Base-by-base conservation (phyloP, 2,113 vertebrate genomes). In the Oreocharis arfaki region DNA sequence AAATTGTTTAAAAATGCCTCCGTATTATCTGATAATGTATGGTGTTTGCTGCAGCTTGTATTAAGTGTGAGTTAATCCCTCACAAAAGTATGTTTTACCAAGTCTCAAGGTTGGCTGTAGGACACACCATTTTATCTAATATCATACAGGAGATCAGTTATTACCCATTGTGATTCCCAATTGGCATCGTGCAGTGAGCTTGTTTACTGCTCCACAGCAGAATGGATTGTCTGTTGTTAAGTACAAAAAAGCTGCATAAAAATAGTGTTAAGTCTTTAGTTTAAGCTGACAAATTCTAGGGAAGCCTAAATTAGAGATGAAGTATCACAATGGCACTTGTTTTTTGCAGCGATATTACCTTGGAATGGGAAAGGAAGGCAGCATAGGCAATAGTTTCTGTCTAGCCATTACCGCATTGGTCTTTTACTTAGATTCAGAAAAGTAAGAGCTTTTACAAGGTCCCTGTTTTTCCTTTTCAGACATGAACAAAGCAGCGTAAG, bases 31-130 rank as follows among this genome's bases (percentile, higher is more conserved):
- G 94, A 91, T 95, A 82, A 95, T 65, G 23, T 61, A n/a, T 47
- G 56, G 76, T 18, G 35, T 92, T 95, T 96, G 26, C 74, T 91
- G 42, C 13, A 71, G 64, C 37, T 92, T 74, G 8, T 44, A 74
- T 91, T 92, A 87, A 93, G 84, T 28, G 22, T 74, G 70, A 93
- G 85, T 92, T 97, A 94, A 89, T 97, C 63, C 76, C 92, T 94
- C 63, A 92, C 37, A 82, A 93, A 93, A 56, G 9, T 79, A 32
- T 67, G 42, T 79, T 87, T 93, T 92, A 50, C 52, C 57, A 81
- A 73, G 60, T 90, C 82, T 97, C 94, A 97, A 98, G 97, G 97
- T 96, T 97, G 92, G 24, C 83, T 95, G 87, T 94, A 98, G 97
- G 95, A 97, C 90, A 88, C 44, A 81, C 4, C 18, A 22, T 95